phyloP scores from a whole-genome alignment of 2,797 vertebrate genomes.

The Triplophysa yarkandensis region DNA sequence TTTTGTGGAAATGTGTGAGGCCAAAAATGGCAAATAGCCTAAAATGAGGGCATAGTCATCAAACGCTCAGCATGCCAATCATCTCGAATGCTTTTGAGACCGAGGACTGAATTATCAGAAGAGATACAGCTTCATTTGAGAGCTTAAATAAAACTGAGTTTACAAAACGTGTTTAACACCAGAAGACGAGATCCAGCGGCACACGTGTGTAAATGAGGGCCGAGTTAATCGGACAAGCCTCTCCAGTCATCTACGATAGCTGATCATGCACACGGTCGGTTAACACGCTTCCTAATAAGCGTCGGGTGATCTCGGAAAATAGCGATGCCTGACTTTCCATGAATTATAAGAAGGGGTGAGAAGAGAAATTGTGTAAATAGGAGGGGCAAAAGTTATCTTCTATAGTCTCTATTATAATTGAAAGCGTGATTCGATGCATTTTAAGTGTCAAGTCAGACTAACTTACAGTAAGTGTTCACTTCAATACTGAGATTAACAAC shows the following conservation, averaged over 20 bases:
- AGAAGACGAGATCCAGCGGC: constrained; percentile 11
- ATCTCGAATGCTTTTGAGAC: constrained; percentile 41
- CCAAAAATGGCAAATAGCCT: constrained; percentile 45
- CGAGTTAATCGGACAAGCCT: constrained; percentile 35
- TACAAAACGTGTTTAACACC: background rate
- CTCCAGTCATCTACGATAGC: constrained; percentile 29
- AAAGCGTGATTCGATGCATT: too few species aligned
- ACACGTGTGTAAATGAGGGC: constrained; percentile 4
- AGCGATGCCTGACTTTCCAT: constrained; percentile 6
- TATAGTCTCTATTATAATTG: too few species aligned
- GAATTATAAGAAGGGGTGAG: background rate
- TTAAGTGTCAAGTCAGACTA: too few species aligned
- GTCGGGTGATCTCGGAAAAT: background rate
- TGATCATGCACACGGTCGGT: constrained; percentile 30
- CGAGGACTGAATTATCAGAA: constrained; percentile 44
- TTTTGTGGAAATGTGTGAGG: constrained; percentile 36
- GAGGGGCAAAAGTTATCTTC: background rate
- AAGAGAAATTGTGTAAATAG: background rate
- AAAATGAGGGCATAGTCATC: constrained; percentile 44
- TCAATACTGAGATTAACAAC: too few species aligned
- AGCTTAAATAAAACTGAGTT: constrained; percentile 22
- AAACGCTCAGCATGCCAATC: constrained; percentile 40
- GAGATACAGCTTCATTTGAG: constrained; percentile 17
- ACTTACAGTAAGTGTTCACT: too few species aligned
- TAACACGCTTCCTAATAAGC: constrained; percentile 21